A percentile compares a stretch with the other conserved stretches of the same genome.
phyloP scores from a whole-genome alignment of 2,113 vertebrate genomes.

The Perca fluviatilis region DNA sequence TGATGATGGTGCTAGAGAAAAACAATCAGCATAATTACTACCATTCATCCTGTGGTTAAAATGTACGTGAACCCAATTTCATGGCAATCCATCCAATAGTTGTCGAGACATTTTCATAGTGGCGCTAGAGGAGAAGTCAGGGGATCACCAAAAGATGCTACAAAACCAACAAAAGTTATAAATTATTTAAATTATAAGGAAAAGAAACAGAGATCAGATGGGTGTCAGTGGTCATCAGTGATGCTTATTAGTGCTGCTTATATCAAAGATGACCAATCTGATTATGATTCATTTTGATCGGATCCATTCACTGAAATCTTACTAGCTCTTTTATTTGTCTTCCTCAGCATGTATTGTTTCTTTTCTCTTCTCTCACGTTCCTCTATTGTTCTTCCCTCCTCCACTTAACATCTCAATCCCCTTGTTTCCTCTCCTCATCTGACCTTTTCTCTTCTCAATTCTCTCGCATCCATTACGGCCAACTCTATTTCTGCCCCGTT shows the following conservation, averaged over 20 bases:
- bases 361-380: neutral
- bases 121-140: neutral
- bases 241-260: neutral
- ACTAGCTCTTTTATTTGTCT: neutral
- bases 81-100: neutral
- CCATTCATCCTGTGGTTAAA: neutral
- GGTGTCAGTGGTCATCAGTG: too few relatives aligned
- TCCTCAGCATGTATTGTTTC: neutral
- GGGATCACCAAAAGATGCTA: neutral
- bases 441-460: slow-evolving; percentile 9
- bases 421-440: slow-evolving; percentile 7
- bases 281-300: too few relatives aligned
- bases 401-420: neutral
- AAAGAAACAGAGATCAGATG: too few relatives aligned
- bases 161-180: too few relatives aligned
- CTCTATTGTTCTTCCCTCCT: neutral
- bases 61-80: neutral
- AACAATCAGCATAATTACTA: neutral
- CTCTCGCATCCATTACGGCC: neutral
- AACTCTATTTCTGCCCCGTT: neutral
- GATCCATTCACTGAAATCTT: neutral
- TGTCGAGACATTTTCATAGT: neutral
- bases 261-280: neutral
- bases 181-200: neutral
- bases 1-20: too few relatives aligned